These are phyloP conservation scores for Sinocyclocheilus anshuiensis DNA, from an alignment of 2,113 vertebrate genomes.

Conservation along the genomic window DNA sequence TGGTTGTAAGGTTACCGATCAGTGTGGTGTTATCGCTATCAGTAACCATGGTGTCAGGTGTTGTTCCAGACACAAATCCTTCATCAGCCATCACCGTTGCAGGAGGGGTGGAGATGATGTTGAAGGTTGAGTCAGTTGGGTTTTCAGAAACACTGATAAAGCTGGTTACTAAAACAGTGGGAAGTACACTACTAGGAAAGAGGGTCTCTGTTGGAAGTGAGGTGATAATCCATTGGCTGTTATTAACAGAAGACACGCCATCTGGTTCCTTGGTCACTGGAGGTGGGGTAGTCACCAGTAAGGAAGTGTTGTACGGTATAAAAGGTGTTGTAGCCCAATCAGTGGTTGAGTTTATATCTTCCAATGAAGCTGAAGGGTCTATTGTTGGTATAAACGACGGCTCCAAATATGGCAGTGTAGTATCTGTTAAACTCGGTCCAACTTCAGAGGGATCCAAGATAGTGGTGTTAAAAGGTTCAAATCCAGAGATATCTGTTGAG, in stretches of 20 bases:
- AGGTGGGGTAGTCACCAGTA: slow-evolving; percentile 50
- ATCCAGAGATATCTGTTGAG: slow-evolving; percentile 66
- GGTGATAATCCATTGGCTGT: slow-evolving; percentile 67
- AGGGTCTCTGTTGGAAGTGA: slow-evolving; percentile 59
- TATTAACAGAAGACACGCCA: slow-evolving; percentile 55
- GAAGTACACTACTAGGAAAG: slow-evolving; percentile 39
- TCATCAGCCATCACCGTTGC: slow-evolving; percentile 63
- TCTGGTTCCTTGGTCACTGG: slow-evolving; percentile 60
- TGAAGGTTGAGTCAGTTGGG: slow-evolving; percentile 48
- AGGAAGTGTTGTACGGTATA: slow-evolving; percentile 48
- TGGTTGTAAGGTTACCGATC: slow-evolving; percentile 52
- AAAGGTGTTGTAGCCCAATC: slow-evolving; percentile 61
- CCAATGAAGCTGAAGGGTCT: slow-evolving; percentile 56
- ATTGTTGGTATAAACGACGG: slow-evolving; percentile 62
- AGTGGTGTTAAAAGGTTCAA: slow-evolving; percentile 60
- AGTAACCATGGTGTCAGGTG: slow-evolving; percentile 58
- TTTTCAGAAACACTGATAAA: slow-evolving; percentile 44
- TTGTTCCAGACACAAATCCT: slow-evolving; percentile 59
- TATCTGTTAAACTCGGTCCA: slow-evolving; percentile 52
- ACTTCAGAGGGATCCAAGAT: slow-evolving; percentile 52
- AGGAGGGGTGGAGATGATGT: slow-evolving; percentile 42
- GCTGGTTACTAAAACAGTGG: slow-evolving; percentile 53
- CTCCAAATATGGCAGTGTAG: slow-evolving; percentile 62
- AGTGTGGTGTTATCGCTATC: slow-evolving; percentile 50
- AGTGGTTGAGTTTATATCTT: slow-evolving; percentile 48